These are phyloP conservation scores for Amphiduros pacificus DNA, from an alignment of 2,888 invertebrate genomes.

Conservation along the genomic window DNA sequence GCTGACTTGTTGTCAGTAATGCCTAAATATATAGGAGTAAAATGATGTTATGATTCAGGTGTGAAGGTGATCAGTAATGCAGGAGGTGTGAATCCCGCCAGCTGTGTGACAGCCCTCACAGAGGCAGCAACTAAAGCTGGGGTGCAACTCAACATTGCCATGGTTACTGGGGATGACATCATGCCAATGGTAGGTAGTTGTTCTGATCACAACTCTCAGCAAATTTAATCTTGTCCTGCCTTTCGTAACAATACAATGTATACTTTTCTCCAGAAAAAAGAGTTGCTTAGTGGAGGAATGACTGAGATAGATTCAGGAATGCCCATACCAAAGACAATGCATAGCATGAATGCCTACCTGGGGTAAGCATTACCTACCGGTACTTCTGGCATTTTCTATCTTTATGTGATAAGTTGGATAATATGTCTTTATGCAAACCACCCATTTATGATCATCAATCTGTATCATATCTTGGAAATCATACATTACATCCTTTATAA, in stretches of 20 bases:
- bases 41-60: constrained; percentile 43
- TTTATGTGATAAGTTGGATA: too few relatives aligned
- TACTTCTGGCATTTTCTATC: too few relatives aligned
- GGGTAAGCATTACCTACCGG: constrained; percentile 51
- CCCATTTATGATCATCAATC: too few relatives aligned
- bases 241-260: not conserved
- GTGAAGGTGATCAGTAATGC: constrained; percentile 62
- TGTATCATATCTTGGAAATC: too few relatives aligned
- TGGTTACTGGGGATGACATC: constrained; percentile 62
- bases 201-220: not conserved
- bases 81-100: constrained; percentile 63
- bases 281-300: constrained; percentile 38
- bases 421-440: too few relatives aligned
- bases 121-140: constrained; percentile 52
- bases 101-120: constrained; percentile 59
- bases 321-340: constrained; percentile 49
- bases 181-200: constrained; percentile 43
- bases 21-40: too few relatives aligned
- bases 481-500: too few relatives aligned
- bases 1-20: too few relatives aligned
- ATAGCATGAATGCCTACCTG: constrained; percentile 62
- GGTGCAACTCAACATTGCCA: constrained; percentile 60
- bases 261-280: constrained; percentile 43
- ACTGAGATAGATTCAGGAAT: constrained; percentile 50
- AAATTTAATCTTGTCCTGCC: not conserved